Evolutionary conservation across 2,113 vertebrate species (phyloP).

Genomic region (Triplophysa tibetana): DNA sequence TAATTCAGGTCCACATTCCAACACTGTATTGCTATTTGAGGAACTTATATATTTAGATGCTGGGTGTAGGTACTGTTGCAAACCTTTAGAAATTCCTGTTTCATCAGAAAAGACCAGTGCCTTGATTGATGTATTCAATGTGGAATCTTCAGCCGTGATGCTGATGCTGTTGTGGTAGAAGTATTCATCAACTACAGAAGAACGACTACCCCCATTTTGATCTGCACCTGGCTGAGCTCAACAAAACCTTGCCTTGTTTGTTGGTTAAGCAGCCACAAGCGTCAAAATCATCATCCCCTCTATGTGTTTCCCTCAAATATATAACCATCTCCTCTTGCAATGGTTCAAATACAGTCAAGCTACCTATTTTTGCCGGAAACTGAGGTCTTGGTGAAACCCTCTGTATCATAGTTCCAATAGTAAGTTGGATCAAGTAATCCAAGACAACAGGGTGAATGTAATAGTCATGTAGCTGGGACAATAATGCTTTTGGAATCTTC

Average conservation of each 20-base stretch:
- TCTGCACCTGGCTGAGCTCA: slow-evolving; percentile 73
- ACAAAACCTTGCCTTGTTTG: slow-evolving; percentile 73
- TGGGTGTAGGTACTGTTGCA: slow-evolving; percentile 72
- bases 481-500: slow-evolving; percentile 68
- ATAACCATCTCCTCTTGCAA: slow-evolving; percentile 82
- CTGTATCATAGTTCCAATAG: slow-evolving; percentile 60
- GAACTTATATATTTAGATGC: slow-evolving; percentile 68
- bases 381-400: slow-evolving; percentile 61
- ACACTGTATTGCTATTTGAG: slow-evolving; percentile 61
- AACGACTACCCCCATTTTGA: slow-evolving; percentile 67
- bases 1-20: slow-evolving; percentile 50
- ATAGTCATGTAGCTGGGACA: slow-evolving; percentile 74
- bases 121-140: slow-evolving; percentile 54
- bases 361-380: slow-evolving; percentile 79
- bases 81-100: slow-evolving; percentile 71
- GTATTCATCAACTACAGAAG: slow-evolving; percentile 72
- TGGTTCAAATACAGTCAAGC: slow-evolving; percentile 72
- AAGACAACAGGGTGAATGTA: slow-evolving; percentile 82
- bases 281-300: slow-evolving; percentile 70
- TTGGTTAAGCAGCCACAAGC: slow-evolving; percentile 83
- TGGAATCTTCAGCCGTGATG: slow-evolving; percentile 35
- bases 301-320: slow-evolving; percentile 74
- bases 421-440: slow-evolving; percentile 81
- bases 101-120: slow-evolving; percentile 79
- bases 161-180: slow-evolving; percentile 78